Evolutionary conservation across 2,888 invertebrate genomes (phyloP).

Genomic region (Pollenia amentaria): DNA sequence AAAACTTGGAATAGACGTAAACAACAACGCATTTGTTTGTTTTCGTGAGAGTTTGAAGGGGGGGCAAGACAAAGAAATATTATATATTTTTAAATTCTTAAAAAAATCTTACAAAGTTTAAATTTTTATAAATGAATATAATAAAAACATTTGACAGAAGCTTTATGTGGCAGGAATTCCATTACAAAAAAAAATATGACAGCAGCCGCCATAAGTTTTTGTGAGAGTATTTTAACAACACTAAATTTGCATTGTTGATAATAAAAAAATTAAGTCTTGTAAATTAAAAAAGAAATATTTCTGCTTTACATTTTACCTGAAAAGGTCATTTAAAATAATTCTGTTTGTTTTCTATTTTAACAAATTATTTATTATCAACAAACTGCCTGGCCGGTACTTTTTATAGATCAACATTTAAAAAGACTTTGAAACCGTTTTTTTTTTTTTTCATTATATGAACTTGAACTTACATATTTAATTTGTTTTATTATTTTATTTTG

Average conservation of each 20-base stretch:
- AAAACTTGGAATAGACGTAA: background rate
- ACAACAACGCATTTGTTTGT: conserved; percentile 13
- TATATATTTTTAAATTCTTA: conserved; percentile 9
- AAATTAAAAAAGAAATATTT: background rate
- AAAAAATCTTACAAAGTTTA: conserved; percentile 2
- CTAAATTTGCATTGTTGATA: conserved; percentile 11
- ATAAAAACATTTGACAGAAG: conserved; percentile 26
- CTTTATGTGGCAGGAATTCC: background rate
- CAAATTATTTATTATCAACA: background rate
- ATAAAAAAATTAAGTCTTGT: background rate
- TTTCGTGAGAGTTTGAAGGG: background rate
- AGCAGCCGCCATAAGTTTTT: conserved; percentile 1
- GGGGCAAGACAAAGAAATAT: background rate
- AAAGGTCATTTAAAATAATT: background rate
- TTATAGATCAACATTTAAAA: background rate
- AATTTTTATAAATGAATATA: background rate
- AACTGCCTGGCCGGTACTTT: conserved; percentile 2
- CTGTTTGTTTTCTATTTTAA: background rate
- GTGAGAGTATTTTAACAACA: background rate
- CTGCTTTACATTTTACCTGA: background rate
- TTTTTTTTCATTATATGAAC: conserved; percentile 28
- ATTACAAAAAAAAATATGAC: conserved; percentile 5
- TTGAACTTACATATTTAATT: conserved; percentile 43
- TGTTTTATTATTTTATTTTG: conserved; percentile 20
- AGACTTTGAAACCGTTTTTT: conserved; percentile 44